Evolutionary conservation across 2,888 invertebrate genomes (phyloP).

Genomic region (Digitonthophagus gazella): DNA sequence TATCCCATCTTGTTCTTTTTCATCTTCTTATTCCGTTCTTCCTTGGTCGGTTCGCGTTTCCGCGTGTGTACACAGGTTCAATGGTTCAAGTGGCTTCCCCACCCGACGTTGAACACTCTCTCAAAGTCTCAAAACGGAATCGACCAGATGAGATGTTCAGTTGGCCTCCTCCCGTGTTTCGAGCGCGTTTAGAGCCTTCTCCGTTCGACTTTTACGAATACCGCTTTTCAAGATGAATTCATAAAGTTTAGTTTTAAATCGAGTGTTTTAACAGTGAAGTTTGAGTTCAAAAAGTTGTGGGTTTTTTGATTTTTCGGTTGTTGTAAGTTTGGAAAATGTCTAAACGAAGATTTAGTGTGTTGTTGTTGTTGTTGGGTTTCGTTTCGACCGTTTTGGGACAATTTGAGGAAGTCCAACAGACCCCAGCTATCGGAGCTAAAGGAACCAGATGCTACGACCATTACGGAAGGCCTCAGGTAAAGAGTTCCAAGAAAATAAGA

Average conservation of each 20-base stretch:
- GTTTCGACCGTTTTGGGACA: slow-evolving; percentile 11
- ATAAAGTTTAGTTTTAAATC: too few species aligned
- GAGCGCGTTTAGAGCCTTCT: not conserved
- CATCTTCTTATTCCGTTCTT: too few species aligned
- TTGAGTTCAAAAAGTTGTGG: not conserved
- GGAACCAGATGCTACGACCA: slow-evolving; percentile 56
- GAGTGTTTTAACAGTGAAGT: too few species aligned
- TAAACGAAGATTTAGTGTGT: too few species aligned
- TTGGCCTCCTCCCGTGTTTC: slow-evolving; percentile 8
- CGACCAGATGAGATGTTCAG: not conserved
- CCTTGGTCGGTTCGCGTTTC: not conserved
- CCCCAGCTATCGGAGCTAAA: slow-evolving; percentile 44
- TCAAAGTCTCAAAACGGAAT: not conserved
- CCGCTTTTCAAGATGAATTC: too few species aligned
- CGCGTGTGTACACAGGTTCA: not conserved
- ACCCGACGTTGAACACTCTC: not conserved
- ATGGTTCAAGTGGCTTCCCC: not conserved
- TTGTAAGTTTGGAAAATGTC: not conserved
- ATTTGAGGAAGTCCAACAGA: slow-evolving; percentile 38
- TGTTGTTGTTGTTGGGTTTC: slow-evolving; percentile 19
- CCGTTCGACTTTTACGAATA: not conserved
- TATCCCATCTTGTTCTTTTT: too few species aligned
- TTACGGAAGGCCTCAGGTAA: slow-evolving; percentile 58
- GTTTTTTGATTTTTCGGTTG: not conserved
- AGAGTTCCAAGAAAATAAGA: not conserved